phyloP scores from a whole-genome alignment of 2,888 invertebrate genomes.

The Sarcophaga carnaria region DNA sequence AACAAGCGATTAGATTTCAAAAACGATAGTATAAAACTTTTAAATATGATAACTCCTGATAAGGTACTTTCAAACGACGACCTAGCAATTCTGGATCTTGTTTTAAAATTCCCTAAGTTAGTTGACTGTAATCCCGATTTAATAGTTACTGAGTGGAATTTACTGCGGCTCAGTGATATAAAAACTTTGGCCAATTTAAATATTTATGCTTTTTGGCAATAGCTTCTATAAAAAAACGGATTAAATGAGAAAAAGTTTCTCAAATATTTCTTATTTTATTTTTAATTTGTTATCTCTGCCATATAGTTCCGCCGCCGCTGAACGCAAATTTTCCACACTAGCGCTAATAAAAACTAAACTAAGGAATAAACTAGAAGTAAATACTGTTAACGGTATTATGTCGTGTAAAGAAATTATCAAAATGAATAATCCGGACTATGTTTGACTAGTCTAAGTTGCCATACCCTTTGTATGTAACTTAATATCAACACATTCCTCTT shows the following conservation, averaged over 20 bases:
- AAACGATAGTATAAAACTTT: conserved; percentile 26
- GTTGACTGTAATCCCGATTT: background rate
- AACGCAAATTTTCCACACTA: conserved; percentile 15
- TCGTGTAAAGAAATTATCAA: background rate
- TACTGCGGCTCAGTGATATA: conserved; percentile 8
- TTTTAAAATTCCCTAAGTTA: too few species aligned
- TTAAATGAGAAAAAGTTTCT: conserved; percentile 32
- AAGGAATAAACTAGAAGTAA: background rate
- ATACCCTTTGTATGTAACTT: too few species aligned
- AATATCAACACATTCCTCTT: too few species aligned
- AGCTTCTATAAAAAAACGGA: conserved; percentile 3
- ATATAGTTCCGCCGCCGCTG: conserved; percentile 53
- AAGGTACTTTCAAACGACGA: too few species aligned
- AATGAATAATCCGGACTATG: background rate
- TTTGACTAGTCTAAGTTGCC: background rate
- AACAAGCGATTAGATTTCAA: background rate
- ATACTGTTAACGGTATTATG: background rate
- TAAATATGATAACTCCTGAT: conserved; percentile 23
- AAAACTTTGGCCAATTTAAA: too few species aligned
- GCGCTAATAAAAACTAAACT: background rate
- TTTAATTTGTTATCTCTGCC: conserved; percentile 47
- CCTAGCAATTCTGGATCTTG: too few species aligned
- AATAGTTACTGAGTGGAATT: conserved; percentile 34
- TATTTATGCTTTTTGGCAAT: conserved; percentile 14
- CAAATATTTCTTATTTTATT: conserved; percentile 33